Evolutionary conservation across 2,797 vertebrate genomes (phyloP).

Genomic region (Tokudaia muenninki): DNA sequence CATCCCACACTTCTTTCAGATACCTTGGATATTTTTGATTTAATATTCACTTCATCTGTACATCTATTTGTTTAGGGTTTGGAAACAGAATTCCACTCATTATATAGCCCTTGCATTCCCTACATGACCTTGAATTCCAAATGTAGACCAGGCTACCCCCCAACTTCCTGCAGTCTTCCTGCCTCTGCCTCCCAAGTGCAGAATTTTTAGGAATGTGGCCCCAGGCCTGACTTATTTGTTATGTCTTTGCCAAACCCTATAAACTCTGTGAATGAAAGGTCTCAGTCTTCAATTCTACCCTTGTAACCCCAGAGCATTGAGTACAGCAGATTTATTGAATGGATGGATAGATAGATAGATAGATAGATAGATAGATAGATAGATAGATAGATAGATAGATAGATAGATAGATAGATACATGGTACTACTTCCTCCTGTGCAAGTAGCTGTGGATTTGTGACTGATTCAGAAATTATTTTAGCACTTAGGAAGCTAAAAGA

Average conservation of each 20-base stretch:
- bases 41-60: background rate
- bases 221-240: background rate
- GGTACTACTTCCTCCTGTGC: background rate
- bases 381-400: background rate
- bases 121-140: background rate
- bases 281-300: too few species aligned
- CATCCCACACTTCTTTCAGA: background rate
- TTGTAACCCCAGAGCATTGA: background rate
- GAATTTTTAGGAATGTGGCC: background rate
- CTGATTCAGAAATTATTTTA: background rate
- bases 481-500: background rate
- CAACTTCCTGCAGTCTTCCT: background rate
- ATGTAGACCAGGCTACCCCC: background rate
- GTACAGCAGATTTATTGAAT: background rate
- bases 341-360: background rate
- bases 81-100: background rate
- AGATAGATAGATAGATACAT: background rate
- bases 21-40: background rate
- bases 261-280: background rate
- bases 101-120: background rate
- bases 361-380: background rate
- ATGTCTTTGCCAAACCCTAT: background rate
- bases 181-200: background rate
- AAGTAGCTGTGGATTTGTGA: background rate
- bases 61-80: background rate